Percentiles rank a stretch among this genome's conserved stretches.
phyloP scores from a whole-genome alignment of 1,140 invertebrate species.

The Hyposmocoma kahamanoa region DNA sequence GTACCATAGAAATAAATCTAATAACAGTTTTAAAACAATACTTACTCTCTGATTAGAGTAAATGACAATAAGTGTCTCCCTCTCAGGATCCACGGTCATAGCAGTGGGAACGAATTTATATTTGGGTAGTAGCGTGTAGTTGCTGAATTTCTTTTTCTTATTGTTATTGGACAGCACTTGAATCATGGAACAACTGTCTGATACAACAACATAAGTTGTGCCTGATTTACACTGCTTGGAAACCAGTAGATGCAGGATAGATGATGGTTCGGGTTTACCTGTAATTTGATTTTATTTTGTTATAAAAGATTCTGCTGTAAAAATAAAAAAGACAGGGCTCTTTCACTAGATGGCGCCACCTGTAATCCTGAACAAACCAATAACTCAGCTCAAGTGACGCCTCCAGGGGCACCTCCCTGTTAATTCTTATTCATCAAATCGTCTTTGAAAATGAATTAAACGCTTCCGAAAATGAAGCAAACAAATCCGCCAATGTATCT shows the following conservation, averaged over 20 bases:
- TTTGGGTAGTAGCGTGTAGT: constrained; percentile 76
- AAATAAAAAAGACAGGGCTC: too few relatives aligned
- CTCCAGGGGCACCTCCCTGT: too few relatives aligned
- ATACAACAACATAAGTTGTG: constrained; percentile 76
- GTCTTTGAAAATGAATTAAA: too few relatives aligned
- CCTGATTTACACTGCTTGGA: constrained; percentile 62
- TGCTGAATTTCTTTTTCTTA: constrained; percentile 59
- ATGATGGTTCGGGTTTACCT: constrained; percentile 39
- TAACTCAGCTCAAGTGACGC: too few relatives aligned
- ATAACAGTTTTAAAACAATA: background rate
- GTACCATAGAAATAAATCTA: too few relatives aligned
- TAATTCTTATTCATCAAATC: too few relatives aligned
- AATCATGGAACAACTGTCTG: constrained; percentile 76
- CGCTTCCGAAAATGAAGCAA: too few relatives aligned
- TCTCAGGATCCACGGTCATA: constrained; percentile 75
- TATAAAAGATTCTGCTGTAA: too few relatives aligned
- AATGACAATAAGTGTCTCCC: constrained; percentile 76
- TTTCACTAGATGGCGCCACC: too few relatives aligned
- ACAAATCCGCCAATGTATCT: too few relatives aligned
- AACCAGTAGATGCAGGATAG: constrained; percentile 67
- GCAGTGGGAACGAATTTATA: constrained; percentile 79
- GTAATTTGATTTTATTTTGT: too few relatives aligned
- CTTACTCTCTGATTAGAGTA: constrained; percentile 84
- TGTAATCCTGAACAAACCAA: too few relatives aligned
- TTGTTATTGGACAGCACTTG: constrained; percentile 72